Percentiles rank a stretch among this genome's conserved stretches.
phyloP scores from a whole-genome alignment of 2,797 vertebrate genomes.

The Hippoglossus hippoglossus region DNA sequence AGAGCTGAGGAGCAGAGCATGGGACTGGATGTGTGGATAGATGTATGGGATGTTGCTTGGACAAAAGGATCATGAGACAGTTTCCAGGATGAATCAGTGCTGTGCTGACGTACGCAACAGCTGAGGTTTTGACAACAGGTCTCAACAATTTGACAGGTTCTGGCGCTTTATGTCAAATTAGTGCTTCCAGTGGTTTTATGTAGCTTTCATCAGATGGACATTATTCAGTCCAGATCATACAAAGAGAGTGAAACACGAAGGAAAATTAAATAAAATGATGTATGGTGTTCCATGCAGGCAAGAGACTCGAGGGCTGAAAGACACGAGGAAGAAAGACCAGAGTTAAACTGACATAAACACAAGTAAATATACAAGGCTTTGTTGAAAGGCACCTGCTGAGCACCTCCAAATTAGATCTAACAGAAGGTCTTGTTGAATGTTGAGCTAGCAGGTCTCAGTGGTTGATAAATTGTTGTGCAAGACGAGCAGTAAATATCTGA shows the following conservation, averaged over 20 bases:
- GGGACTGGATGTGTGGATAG: slow-evolving; percentile 13
- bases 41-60: slow-evolving; percentile 9
- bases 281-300: slow-evolving; percentile 4
- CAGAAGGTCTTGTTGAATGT: slow-evolving; percentile 6
- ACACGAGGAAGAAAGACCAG: slow-evolving; percentile 3
- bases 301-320: slow-evolving; percentile 1
- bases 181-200: slow-evolving; percentile 74
- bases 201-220: slow-evolving; percentile 74
- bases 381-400: slow-evolving; percentile 29
- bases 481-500: slow-evolving; percentile 9
- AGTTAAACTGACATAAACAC: slow-evolving; percentile 41
- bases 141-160: slow-evolving; percentile 77
- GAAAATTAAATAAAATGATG: slow-evolving; percentile 16
- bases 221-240: slow-evolving; percentile 70
- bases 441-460: not conserved
- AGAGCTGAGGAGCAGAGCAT: slow-evolving; percentile 6
- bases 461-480: slow-evolving; percentile 19
- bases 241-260: slow-evolving; percentile 31
- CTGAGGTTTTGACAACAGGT: slow-evolving; percentile 72
- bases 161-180: slow-evolving; percentile 70
- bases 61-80: not conserved
- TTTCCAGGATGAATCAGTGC: slow-evolving; percentile 42
- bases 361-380: slow-evolving; percentile 24
- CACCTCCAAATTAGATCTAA: slow-evolving; percentile 5
- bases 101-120: slow-evolving; percentile 56